These are phyloP conservation scores for Acrobasis repandana DNA, from an alignment of 2,888 invertebrate species.

Conservation along the genomic window DNA sequence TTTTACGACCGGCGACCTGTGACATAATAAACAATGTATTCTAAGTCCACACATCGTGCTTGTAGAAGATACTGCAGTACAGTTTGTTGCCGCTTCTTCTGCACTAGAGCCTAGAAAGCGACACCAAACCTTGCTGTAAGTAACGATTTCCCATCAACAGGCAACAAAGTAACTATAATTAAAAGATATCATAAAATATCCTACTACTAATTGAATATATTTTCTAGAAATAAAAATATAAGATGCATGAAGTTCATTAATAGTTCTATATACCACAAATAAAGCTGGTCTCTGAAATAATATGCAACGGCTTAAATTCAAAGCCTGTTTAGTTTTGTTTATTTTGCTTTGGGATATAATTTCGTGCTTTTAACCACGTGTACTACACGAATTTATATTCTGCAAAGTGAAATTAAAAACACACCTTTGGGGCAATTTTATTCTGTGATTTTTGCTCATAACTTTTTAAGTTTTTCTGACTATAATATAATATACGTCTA, in stretches of 20 bases:
- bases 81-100: no score
- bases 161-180: no score
- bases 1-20: no score
- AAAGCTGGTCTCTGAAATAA: background rate
- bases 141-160: no score
- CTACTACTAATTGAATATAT: no score
- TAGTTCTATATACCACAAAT: background rate
- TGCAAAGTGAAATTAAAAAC: background rate
- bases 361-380: background rate
- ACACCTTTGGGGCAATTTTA: background rate
- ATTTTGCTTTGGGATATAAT: conserved; percentile 4
- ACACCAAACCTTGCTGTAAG: no score
- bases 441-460: background rate
- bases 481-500: no score
- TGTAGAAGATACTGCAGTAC: no score
- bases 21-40: no score
- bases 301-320: conserved; percentile 1
- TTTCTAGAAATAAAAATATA: background rate
- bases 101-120: no score
- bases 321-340: conserved; percentile 9
- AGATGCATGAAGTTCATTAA: background rate
- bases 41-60: no score
- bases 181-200: no score
- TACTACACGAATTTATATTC: background rate
- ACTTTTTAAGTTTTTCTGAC: background rate